phyloP scores from a whole-genome alignment of 1,140 invertebrate genomes.

The Tigriopus japonicus region DNA sequence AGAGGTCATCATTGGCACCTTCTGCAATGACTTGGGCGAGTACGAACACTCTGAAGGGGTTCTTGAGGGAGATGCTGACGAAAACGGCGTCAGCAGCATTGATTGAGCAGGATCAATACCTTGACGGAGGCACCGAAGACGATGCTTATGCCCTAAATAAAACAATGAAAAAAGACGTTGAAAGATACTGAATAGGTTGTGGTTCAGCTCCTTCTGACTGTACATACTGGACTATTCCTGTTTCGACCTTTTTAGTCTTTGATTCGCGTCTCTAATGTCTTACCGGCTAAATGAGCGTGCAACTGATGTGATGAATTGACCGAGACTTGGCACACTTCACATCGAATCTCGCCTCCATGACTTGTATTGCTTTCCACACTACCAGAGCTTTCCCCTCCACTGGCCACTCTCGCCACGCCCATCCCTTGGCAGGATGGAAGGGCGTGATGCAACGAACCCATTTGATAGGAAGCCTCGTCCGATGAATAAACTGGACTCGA shows the following conservation, averaged over 20 bases:
- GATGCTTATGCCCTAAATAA: background rate
- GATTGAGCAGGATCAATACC: background rate
- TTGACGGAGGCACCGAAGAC: background rate
- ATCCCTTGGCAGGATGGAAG: background rate
- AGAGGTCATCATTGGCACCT: too few species aligned
- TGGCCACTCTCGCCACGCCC: background rate
- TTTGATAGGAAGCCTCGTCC: too few species aligned
- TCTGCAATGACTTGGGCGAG: too few species aligned
- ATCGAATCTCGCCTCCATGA: background rate
- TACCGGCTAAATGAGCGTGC: slow-evolving; percentile 5
- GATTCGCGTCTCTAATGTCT: too few species aligned
- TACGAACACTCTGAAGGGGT: background rate
- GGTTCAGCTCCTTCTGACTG: too few species aligned
- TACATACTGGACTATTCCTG: too few species aligned
- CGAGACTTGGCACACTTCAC: slow-evolving; percentile 9
- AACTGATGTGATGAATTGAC: slow-evolving; percentile 11
- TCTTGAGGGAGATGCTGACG: background rate
- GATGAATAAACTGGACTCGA: background rate
- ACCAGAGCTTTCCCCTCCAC: background rate
- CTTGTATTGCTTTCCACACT: background rate
- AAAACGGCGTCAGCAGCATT: background rate
- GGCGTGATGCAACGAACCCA: background rate
- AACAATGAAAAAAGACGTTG: background rate
- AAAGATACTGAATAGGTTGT: background rate
- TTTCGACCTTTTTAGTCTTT: too few species aligned